phyloP scores from a whole-genome alignment of 2,797 vertebrate genomes.

The Lacerta viridis region DNA sequence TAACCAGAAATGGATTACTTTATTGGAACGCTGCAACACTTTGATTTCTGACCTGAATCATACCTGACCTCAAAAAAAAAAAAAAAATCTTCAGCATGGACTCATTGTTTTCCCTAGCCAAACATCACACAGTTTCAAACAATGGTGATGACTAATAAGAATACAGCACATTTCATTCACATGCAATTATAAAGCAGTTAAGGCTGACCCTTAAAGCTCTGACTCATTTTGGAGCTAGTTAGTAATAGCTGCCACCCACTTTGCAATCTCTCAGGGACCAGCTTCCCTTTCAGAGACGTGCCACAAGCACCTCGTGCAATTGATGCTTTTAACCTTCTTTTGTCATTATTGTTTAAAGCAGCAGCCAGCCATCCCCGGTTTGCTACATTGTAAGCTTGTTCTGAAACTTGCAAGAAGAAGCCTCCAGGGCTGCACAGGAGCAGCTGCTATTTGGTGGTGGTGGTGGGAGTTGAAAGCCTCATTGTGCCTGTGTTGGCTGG shows the following conservation, averaged over 20 bases:
- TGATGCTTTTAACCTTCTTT: neutral
- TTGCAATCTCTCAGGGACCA: neutral
- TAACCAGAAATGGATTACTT: neutral
- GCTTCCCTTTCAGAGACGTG: neutral
- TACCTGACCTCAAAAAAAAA: slow-evolving; percentile 19
- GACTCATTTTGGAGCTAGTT: neutral
- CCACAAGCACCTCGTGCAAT: neutral
- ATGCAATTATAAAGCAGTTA: slow-evolving; percentile 15
- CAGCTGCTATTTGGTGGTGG: neutral
- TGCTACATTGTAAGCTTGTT: neutral
- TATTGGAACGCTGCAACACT: neutral
- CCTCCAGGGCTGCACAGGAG: neutral
- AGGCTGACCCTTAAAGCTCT: neutral
- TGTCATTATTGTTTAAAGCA: neutral
- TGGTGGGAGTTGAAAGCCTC: neutral
- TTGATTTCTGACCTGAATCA: slow-evolving; percentile 50
- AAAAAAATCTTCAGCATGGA: slow-evolving; percentile 20
- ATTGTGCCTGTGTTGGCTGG: neutral
- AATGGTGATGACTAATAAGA: slow-evolving; percentile 23
- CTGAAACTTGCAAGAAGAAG: slow-evolving; percentile 1
- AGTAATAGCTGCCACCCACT: neutral
- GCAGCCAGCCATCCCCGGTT: neutral
- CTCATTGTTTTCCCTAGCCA: slow-evolving; percentile 38
- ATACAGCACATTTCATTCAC: slow-evolving; percentile 4
- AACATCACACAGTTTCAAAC: slow-evolving; percentile 10